Evolutionary conservation across 2,797 vertebrate genomes (phyloP), one percentile per base, ranked within the genome.

Genomic region (Muscicapa striata): DNA sequence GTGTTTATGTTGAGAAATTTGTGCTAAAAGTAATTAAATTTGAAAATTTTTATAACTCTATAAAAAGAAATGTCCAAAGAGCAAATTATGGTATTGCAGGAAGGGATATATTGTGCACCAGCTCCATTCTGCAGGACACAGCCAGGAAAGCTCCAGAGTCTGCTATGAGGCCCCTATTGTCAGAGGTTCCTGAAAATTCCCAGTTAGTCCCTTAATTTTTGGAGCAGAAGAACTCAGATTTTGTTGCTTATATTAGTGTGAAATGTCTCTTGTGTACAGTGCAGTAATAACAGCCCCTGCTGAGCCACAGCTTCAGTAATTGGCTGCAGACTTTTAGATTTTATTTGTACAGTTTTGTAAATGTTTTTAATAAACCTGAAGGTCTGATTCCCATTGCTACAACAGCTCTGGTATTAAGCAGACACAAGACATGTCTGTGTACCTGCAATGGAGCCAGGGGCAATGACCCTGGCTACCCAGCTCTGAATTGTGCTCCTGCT

Each of bases 331-430:
- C 23, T 61, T 94, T 38, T 24, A 45, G 43, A 45, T 92, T 76
- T 89, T 82, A 79, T 87, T 91, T 41, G 69, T 32, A 76, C 30
- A 69, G 26, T 69, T 94, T 89, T 69, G 10, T 66, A 63, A 76
- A 83, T 36, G 61, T 52, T 82, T 84, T 87, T 63, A 80, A 74
- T 83, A 80, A 93, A 61, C 10, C 11, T 64, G 40, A 79, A 69
- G n/a, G 59, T n/a, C 59, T 73, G 69, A 83, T 58, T 78, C 49
- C 72, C 40, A 36, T 61, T 80, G 40, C n/a, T 83, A 2, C 43
- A 69, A 61, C 13, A 72, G 49, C 23, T 83, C 29, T 68, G 48
- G 17, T 41, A 45, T 67, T 49, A 34, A 80, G 69, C 16, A 83
- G 82, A 64, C 26, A 70, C 13, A 64, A 76, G 34, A 11, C 29